These are phyloP conservation scores for Drosophila teissieri DNA, from an alignment of 1,140 invertebrate species.

Conservation along the genomic window DNA sequence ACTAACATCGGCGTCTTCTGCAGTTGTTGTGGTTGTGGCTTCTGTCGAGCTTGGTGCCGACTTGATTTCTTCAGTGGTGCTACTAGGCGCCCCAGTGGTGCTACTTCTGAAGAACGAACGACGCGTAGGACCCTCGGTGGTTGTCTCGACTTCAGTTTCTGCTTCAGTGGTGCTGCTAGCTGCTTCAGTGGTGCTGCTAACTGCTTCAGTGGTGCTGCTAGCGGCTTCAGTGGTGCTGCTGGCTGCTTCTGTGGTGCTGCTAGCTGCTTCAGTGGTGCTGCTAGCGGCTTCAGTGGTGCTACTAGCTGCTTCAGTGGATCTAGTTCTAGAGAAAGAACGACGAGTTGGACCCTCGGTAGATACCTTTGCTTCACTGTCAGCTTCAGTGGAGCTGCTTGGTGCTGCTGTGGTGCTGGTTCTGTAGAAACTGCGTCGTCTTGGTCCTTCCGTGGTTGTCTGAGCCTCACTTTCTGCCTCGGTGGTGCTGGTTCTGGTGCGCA, in stretches of 20 bases:
- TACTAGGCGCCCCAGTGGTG: neutral
- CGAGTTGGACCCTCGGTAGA: constrained; percentile 14
- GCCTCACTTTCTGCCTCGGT: neutral
- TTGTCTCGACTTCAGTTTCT: neutral
- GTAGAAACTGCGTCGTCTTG: neutral
- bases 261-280: neutral
- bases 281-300: neutral
- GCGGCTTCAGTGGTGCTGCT: neutral
- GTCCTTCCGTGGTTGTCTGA: neutral
- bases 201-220: no score
- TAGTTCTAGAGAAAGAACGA: constrained; percentile 8
- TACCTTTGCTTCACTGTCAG: neutral
- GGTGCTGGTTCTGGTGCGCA: constrained; percentile 19
- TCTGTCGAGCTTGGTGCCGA: constrained; percentile 14
- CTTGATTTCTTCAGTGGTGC: constrained; percentile 5
- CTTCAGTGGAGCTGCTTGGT: neutral
- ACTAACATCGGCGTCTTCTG: constrained; percentile 9
- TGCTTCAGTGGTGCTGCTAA: no score
- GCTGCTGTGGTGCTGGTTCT: constrained; percentile 10
- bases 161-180: neutral
- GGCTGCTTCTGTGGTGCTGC: neutral
- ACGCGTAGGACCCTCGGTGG: constrained; percentile 7
- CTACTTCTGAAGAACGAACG: constrained; percentile 5
- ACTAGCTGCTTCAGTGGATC: neutral
- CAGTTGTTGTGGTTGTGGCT: constrained; percentile 1